Conservation (phyloP, 1,140 invertebrate genomes). For the Metaphire vulgaris region DNA sequence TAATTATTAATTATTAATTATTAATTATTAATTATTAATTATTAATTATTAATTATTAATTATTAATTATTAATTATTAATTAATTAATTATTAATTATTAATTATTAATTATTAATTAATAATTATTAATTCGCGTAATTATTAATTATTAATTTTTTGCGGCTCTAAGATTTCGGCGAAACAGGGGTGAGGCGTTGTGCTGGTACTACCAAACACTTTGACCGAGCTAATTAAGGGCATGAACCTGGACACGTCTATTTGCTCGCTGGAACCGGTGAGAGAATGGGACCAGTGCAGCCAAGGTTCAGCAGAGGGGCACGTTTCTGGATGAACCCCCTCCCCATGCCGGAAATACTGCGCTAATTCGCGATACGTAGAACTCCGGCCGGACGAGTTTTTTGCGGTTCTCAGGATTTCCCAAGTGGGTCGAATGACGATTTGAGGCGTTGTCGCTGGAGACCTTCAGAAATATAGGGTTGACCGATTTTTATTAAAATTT, state of each 20-base stretch:
- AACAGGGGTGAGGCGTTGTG: not conserved
- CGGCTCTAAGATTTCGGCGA: not conserved
- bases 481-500: no score
- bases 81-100: slow-evolving; percentile 8
- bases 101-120: not conserved
- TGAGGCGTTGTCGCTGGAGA: no score
- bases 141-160: slow-evolving; percentile 1
- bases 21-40: not conserved
- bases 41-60: not conserved
- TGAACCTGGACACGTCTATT: not conserved
- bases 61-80: not conserved
- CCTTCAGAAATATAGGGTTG: no score
- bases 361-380: no score
- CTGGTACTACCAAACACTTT: not conserved
- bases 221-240: not conserved
- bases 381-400: no score
- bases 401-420: no score
- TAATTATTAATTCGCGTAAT: not conserved
- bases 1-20: not conserved
- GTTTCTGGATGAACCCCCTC: no score
- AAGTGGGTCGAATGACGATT: no score
- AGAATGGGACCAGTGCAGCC: no score
- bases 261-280: not conserved
- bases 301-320: no score
- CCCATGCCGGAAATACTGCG: no score